These are phyloP conservation scores for Muscidifurax raptorellus DNA, from an alignment of 1,140 invertebrate species.

Conservation along the genomic window DNA sequence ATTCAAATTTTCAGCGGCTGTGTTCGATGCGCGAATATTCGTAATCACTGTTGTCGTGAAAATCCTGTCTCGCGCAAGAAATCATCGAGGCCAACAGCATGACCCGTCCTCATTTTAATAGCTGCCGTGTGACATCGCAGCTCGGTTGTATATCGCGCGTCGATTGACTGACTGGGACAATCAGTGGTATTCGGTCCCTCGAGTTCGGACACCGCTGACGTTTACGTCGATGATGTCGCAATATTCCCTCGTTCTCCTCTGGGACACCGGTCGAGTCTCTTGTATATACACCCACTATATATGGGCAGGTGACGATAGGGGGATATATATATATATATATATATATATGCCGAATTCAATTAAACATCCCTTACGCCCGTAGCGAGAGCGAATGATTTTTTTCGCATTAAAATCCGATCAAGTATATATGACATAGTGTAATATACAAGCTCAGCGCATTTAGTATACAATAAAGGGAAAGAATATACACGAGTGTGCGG, in stretches of 20 bases:
- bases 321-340: too few relatives aligned
- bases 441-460: too few relatives aligned
- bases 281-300: background rate
- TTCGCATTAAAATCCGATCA: too few relatives aligned
- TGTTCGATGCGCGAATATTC: background rate
- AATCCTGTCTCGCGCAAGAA: background rate
- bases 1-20: too few relatives aligned
- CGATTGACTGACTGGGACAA: conserved; percentile 25
- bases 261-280: background rate
- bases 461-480: background rate
- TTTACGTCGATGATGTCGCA: conserved; percentile 21
- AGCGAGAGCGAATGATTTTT: too few relatives aligned
- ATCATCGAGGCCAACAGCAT: background rate
- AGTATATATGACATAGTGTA: too few relatives aligned
- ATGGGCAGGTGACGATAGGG: too few relatives aligned
- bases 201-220: background rate
- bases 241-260: background rate
- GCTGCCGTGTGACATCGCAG: background rate
- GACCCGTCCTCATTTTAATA: conserved; percentile 24
- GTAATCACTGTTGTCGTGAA: background rate
- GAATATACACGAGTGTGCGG: background rate
- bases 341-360: too few relatives aligned
- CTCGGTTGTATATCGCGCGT: background rate
- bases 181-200: background rate
- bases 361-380: too few relatives aligned